A percentile compares a stretch with the other conserved stretches of the same genome.
Conservation (phyloP, 1,140 invertebrate species). For the Leptinotarsa defecta region DNA sequence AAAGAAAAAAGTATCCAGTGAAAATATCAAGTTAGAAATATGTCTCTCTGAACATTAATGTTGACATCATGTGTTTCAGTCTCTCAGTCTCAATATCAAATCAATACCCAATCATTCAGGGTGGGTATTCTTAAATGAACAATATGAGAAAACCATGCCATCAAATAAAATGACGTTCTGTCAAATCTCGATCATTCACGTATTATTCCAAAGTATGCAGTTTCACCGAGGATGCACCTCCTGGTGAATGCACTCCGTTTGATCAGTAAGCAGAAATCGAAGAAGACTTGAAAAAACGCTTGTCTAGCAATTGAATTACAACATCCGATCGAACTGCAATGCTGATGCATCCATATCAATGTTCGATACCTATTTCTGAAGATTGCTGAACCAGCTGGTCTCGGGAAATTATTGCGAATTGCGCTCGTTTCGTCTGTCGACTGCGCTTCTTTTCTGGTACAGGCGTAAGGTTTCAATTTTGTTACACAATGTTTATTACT, state of each 20-base stretch:
- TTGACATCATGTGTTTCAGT: no score
- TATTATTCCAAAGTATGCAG: no score
- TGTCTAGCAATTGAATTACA: slow-evolving; percentile 23
- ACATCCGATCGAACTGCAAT: slow-evolving; percentile 28
- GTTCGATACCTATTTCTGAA: slow-evolving; percentile 26
- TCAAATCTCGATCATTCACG: no score
- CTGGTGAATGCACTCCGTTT: slow-evolving; percentile 27
- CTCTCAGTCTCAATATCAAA: no score
- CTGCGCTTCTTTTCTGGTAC: background rate
- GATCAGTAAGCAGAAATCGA: slow-evolving; percentile 31
- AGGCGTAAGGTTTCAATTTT: background rate
- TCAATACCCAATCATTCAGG: no score
- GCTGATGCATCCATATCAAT: slow-evolving; percentile 26
- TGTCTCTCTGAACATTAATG: no score
- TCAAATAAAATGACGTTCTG: no score
- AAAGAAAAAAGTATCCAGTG: no score
- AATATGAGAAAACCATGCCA: no score
- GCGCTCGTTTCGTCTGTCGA: slow-evolving; percentile 1
- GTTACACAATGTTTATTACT: background rate
- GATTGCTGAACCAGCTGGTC: slow-evolving; percentile 18
- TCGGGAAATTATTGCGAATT: slow-evolving; percentile 14
- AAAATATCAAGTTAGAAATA: no score
- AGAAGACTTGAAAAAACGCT: slow-evolving; percentile 28
- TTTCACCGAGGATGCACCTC: slow-evolving; percentile 4
- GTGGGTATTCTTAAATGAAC: no score